Conservation (phyloP, 2,113 vertebrate genomes). For the Pipa parva region DNA sequence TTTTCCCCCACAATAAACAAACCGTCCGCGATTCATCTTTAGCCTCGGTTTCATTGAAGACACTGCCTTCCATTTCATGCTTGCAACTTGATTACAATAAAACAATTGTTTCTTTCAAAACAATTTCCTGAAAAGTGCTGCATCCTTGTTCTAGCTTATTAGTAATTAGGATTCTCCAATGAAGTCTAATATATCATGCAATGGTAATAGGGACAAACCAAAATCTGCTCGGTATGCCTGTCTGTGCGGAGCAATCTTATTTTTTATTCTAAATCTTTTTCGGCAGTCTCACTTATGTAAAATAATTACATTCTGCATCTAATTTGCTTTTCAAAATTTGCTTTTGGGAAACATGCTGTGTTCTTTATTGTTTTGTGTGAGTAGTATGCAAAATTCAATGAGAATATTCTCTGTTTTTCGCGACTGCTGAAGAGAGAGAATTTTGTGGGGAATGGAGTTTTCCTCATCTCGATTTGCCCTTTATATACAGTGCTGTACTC, state of each 20-base stretch:
- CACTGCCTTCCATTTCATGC: constrained; percentile 8
- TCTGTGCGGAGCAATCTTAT: neutral
- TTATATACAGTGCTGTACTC: too few species aligned
- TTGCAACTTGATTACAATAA: constrained; percentile 20
- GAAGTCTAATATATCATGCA: constrained; percentile 5
- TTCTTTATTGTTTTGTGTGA: constrained; percentile 6
- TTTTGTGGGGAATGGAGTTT: neutral
- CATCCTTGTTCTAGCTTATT: constrained; percentile 4
- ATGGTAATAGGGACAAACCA: constrained; percentile 5
- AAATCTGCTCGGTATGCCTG: neutral
- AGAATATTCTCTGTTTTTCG: neutral
- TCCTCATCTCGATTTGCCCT: too few species aligned
- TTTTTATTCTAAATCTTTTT: constrained; percentile 7
- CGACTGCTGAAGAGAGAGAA: neutral
- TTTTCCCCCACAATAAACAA: neutral
- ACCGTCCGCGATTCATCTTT: neutral
- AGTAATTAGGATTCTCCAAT: constrained; percentile 11
- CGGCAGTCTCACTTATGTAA: constrained; percentile 5
- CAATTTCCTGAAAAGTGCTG: constrained; percentile 5
- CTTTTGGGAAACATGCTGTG: constrained; percentile 6
- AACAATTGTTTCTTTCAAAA: constrained; percentile 30
- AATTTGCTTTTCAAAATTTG: constrained; percentile 10
- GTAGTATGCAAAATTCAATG: neutral
- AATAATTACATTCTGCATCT: constrained; percentile 6
- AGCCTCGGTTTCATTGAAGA: fast-evolving